Evolutionary conservation across 2,888 invertebrate genomes (phyloP), one percentile per base, ranked within the genome.

Genomic region (Lumbricus terrestris): DNA sequence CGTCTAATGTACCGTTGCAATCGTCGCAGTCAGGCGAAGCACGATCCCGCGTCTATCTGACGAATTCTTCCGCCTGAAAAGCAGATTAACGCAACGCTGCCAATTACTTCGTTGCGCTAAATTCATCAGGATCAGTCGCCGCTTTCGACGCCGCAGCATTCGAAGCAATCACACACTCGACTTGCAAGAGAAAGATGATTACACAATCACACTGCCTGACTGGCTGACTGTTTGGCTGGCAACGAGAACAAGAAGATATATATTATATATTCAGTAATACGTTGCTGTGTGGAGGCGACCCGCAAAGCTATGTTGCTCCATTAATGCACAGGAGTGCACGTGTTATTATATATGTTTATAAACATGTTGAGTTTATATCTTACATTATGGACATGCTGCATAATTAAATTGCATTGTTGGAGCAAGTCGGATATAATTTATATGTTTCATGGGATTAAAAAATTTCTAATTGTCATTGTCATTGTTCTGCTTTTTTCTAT

Each of bases 141-240:
- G 69, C 13, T 69, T 69, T 69, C 69, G n/a, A n/a, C 69, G 69
- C 69, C 8, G 69, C 29, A 54, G 11, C 54, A 5, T 29, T 54
- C 23, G 54, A 54, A 23, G 54, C 69, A 69, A 69, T 69, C 69
- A n/a, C n/a, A n/a, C 69, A 69, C 69, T 69, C 69, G 69, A 69
- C 69, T 69, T 69, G 69, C 69, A n/a, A 69, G n/a, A 69, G n/a
- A 69, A 69, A 69, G 69, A 69, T 69, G 69, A 69, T 69, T n/a
- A 69, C 69, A 69, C 29, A n/a, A n/a, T 69, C 69, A n/a, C 69
- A n/a, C 69, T 2, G n/a, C 29, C 16, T 69, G 69, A n/a, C 69
- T 69, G 69, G 23, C 29, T 69, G 29, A 13, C 29, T n/a, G 69
- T 29, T n/a, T 69, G 69, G 8, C 69, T 69, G 69, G n/a, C 4